Conservation (phyloP, 2,888 invertebrate species). For the Netelia melanura region DNA sequence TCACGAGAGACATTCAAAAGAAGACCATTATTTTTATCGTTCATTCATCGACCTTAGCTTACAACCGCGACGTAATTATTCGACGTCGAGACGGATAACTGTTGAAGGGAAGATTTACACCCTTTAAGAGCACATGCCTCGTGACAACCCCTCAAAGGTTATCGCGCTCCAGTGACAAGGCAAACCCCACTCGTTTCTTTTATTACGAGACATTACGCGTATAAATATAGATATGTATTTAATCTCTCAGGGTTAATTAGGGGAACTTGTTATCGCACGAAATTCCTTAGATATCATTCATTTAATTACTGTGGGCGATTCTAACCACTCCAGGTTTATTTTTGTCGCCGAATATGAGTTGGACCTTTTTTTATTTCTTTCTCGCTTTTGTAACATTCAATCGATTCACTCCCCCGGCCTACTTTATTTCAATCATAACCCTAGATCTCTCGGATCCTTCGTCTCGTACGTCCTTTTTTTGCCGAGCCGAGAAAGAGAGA, state of each 20-base stretch:
- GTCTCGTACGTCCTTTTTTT: too few relatives aligned
- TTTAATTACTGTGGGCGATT: neutral
- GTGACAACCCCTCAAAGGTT: constrained; percentile 10
- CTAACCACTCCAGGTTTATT: too few relatives aligned
- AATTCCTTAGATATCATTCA: neutral
- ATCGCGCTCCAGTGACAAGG: constrained; percentile 8
- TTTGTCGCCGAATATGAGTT: too few relatives aligned
- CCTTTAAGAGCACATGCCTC: constrained; percentile 13
- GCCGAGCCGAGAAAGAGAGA: too few relatives aligned
- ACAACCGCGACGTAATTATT: constrained; percentile 32
- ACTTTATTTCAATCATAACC: too few relatives aligned
- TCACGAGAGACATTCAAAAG: constrained; percentile 19
- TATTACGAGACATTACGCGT: neutral
- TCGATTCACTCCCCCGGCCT: too few relatives aligned
- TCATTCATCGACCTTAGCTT: constrained; percentile 38
- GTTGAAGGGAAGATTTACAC: constrained; percentile 33
- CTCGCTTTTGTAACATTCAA: too few relatives aligned
- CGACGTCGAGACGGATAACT: constrained; percentile 16
- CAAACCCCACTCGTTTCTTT: neutral
- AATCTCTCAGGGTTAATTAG: neutral
- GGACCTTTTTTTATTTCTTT: too few relatives aligned
- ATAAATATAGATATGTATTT: neutral
- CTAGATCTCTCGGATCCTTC: too few relatives aligned
- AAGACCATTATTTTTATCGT: constrained; percentile 65
- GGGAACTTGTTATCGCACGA: neutral